Evolutionary conservation across 1,140 invertebrate genomes (phyloP), one percentile per base, ranked within the genome.

Genomic region (Centruroides sculpturatus): DNA sequence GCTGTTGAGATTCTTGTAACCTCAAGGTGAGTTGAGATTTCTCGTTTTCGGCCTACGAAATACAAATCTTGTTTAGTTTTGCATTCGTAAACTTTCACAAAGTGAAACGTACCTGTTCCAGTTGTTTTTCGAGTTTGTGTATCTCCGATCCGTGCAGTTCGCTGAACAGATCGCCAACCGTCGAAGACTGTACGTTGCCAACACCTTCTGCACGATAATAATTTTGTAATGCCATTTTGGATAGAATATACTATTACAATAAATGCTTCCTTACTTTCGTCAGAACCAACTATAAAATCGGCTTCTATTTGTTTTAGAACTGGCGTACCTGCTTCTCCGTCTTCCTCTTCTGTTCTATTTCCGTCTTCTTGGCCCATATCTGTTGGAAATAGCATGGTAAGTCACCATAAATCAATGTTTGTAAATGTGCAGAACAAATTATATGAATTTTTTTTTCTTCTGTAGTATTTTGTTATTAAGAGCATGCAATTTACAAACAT

Each of bases 61-160:
- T 54, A 50, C 13, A 12, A 63, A 12, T 55, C 41, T 35, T 4
- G 5, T 12, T 55, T 5, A 11, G 50, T 7, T 41, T 41, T 0
- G 8, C 0, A 41, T 6, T 41, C 8, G 8, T 0, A 3, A 41
- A 41, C 5, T 6, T 6, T 41, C 8, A 3, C 5, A 6, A 41
- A 6, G 41, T 23, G 52, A 35, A 13, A 66, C 47, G 12, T 41
- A 76, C 76, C 69, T 85, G 80, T 72, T 96, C 92, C 12, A 98
- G 76, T 69, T 95, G 85, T 69, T 95, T 91, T 74, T 98, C 92
- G 50, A 98, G 76, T 70, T 94, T 92, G 63, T 90, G 86, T 48
- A 98, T 78, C 75, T 97, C 92, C 70, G 92, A 93, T 46, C 96
- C 75, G 75, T 98, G 94, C 66, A 99, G 90, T 77, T 98, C 95